Evolutionary conservation across 2,113 vertebrate species (phyloP).

Genomic region (Seriola dumerili): DNA sequence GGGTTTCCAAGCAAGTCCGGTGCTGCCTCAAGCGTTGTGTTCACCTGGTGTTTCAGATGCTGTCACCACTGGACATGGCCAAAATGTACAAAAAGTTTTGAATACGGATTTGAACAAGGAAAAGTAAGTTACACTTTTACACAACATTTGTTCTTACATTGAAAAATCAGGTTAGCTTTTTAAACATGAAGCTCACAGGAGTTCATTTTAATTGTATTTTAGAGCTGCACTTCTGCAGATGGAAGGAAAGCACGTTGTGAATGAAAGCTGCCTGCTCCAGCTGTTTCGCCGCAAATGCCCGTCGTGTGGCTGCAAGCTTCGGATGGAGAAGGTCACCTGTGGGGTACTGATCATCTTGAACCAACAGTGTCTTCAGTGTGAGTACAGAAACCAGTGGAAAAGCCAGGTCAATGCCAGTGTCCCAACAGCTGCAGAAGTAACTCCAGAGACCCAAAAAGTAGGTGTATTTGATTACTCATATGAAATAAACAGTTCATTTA

Average conservation of each 20-base stretch:
- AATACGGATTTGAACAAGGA: conserved; percentile 6
- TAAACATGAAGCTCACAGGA: background rate
- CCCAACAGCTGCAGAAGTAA: conserved; percentile 19
- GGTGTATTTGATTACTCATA: background rate
- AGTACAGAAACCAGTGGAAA: conserved; percentile 54
- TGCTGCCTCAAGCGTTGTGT: background rate
- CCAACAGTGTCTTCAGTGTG: conserved; percentile 46
- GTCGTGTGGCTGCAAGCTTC: conserved; percentile 31
- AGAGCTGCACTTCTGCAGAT: conserved; percentile 36
- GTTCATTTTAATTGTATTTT: background rate
- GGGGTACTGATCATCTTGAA: conserved; percentile 41
- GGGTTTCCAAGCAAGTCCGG: background rate
- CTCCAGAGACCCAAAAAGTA: conserved; percentile 31
- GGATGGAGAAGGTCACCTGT: conserved; percentile 42
- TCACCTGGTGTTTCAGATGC: conserved; percentile 8
- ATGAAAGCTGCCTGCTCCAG: conserved; percentile 47
- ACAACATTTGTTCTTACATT: background rate
- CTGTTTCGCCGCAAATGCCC: conserved; percentile 51
- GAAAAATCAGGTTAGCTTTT: background rate
- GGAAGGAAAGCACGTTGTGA: conserved; percentile 44
- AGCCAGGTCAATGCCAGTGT: conserved; percentile 25
- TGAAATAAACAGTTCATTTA: background rate
- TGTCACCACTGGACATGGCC: background rate
- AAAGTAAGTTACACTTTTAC: conserved; percentile 24
- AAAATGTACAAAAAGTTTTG: background rate